A percentile compares a stretch with the other conserved stretches of the same genome.
These are phyloP conservation scores for Eilema griseolum DNA, from an alignment of 2,888 invertebrate genomes.

Conservation along the genomic window DNA sequence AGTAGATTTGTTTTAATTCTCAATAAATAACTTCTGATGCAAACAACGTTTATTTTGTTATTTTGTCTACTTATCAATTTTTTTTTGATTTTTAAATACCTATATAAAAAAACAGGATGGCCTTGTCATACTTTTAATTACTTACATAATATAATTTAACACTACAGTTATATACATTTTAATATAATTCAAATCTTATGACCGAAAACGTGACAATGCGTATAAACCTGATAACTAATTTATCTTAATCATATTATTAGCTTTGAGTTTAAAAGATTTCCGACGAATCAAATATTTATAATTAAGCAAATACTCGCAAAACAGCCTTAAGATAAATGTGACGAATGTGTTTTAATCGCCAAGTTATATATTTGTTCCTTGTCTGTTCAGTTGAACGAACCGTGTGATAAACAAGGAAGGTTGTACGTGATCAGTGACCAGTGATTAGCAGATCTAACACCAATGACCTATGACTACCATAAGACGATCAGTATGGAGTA, in stretches of 20 bases:
- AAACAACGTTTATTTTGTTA: background rate
- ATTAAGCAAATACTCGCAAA: constrained; percentile 35
- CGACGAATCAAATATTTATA: constrained; percentile 22
- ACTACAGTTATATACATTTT: background rate
- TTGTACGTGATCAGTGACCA: constrained; percentile 40
- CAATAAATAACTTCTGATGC: background rate
- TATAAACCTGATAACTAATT: background rate
- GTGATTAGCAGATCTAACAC: constrained; percentile 32
- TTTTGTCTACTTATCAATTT: background rate
- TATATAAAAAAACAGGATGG: background rate
- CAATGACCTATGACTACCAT: constrained; percentile 3
- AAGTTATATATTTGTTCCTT: constrained; percentile 33
- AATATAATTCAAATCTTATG: background rate
- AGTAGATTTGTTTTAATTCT: background rate
- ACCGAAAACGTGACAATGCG: background rate
- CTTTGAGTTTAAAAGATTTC: constrained; percentile 3
- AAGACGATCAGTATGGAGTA: constrained; percentile 8
- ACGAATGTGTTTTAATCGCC: constrained; percentile 16
- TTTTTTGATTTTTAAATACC: background rate
- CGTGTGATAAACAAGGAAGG: constrained; percentile 57
- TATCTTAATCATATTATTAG: background rate
- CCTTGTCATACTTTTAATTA: constrained; percentile 11
- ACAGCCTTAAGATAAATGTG: constrained; percentile 24
- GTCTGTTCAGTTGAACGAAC: constrained; percentile 64
- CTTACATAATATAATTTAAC: constrained; percentile 2